Base-by-base conservation (phyloP, 2,797 vertebrate species). In the Sternotherus odoratus region DNA sequence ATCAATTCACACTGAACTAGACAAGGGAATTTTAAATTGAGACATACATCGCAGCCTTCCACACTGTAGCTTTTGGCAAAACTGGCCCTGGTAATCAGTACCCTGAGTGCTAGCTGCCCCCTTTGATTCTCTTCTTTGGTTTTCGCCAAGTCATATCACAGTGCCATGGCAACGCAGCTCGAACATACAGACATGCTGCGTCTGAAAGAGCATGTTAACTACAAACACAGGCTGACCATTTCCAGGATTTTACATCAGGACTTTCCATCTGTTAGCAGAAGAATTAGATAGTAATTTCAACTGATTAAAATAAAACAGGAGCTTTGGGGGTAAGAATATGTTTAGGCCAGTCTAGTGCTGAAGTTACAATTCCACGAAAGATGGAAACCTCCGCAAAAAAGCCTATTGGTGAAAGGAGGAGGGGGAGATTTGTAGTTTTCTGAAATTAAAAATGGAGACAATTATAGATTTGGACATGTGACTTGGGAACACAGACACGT, bases 141-240 rank as follows among this genome's bases (percentile, higher is more conserved):
- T 92, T 89, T 86, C 94, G 90, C 93, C 95, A 96, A 93, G 85
- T 92, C 50, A 12, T 88, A 94, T 94, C 95, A 30, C 28, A 79
- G 83, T 82, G 80, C 97, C 98, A 98, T 96, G 91, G 97, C 96
- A 98, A 98, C 98, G 93, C 93, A 84, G 63, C 88, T 72, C 93
- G 95, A 94, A 93, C 96, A 96, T 82, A 95, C 85, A 98, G 96
- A 97, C 96, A 97, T 83, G 94, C 91, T 94, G 75, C 79, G 87
- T 89, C 89, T 97, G 87, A 93, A 97, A 96, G 93, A 93, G 87
- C 49, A 83, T 46, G 82, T 91, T 89, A 95, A 93, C 94, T 63
- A 51, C 87, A 93, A 96, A 95, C 81, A 94, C 46, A 60, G 60
- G 81, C 91, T 93, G 51, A 85, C 87, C 88, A 54, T 77, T 81